Conservation (phyloP, 2,797 vertebrate genomes). For the Spinibarbus caldwelli region DNA sequence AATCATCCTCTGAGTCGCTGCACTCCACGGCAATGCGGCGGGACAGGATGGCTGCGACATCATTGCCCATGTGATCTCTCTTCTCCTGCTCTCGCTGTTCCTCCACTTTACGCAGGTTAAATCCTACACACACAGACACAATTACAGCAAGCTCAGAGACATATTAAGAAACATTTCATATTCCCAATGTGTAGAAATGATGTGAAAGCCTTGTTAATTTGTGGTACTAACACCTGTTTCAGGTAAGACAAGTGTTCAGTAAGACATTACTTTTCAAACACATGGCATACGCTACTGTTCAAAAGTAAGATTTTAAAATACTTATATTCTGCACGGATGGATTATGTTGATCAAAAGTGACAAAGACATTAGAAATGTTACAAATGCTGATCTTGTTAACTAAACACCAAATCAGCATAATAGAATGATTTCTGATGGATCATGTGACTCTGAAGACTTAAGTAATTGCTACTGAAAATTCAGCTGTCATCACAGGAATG, state of each 20-base stretch:
- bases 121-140: slow-evolving; percentile 76
- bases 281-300: too few relatives aligned
- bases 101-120: slow-evolving; percentile 96
- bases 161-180: neutral
- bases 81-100: slow-evolving; percentile 96
- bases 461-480: too few relatives aligned
- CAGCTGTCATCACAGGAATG: too few relatives aligned
- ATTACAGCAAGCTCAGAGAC: neutral
- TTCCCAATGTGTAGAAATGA: neutral
- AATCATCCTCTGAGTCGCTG: slow-evolving; percentile 98
- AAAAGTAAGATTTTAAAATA: neutral
- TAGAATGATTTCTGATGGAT: too few relatives aligned
- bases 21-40: slow-evolving; percentile 98
- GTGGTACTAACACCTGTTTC: neutral
- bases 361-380: too few relatives aligned
- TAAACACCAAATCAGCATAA: too few relatives aligned
- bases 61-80: slow-evolving; percentile 86
- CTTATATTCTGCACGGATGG: too few relatives aligned
- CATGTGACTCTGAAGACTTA: too few relatives aligned
- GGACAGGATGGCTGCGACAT: slow-evolving; percentile 95
- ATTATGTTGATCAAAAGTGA: too few relatives aligned
- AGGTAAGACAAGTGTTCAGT: neutral
- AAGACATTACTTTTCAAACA: neutral
- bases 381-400: too few relatives aligned
- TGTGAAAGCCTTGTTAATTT: neutral